Conservation (phyloP, 2,888 invertebrate genomes). For the Meandrusa payeni region DNA sequence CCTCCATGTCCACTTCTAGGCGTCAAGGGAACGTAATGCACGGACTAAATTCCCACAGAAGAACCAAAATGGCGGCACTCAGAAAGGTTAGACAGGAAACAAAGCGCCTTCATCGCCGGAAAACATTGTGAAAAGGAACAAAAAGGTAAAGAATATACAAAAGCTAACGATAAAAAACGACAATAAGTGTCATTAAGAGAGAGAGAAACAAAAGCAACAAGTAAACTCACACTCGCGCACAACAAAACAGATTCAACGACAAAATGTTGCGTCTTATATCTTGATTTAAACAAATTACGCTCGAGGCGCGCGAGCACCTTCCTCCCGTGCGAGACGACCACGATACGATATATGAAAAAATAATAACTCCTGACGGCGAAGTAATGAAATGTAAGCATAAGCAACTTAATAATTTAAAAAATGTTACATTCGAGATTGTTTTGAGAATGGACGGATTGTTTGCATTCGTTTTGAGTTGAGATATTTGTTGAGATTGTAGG, state of each 20-base stretch:
- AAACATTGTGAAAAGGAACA: conserved; percentile 4
- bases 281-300: conserved; percentile 60
- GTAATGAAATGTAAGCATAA: conserved; percentile 9
- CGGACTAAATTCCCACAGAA: no score
- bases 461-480: background rate
- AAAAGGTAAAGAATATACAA: conserved; percentile 6
- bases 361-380: background rate
- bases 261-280: conserved; percentile 48
- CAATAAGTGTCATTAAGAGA: conserved; percentile 16
- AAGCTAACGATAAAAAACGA: conserved; percentile 23
- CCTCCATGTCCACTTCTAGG: no score
- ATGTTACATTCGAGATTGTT: background rate
- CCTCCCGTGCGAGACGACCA: conserved; percentile 24
- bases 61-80: no score
- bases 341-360: conserved; percentile 19
- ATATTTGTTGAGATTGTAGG: background rate
- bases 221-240: conserved; percentile 17
- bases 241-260: conserved; percentile 29
- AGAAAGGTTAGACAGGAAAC: background rate
- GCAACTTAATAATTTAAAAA: conserved; percentile 1
- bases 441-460: background rate
- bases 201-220: conserved; percentile 22
- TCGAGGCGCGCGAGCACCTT: conserved; percentile 33
- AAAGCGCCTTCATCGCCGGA: background rate
- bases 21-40: no score